A percentile compares a stretch with the other conserved stretches of the same genome.
Conservation (phyloP, 2,113 vertebrate genomes). For the Mesitornis unicolor region DNA sequence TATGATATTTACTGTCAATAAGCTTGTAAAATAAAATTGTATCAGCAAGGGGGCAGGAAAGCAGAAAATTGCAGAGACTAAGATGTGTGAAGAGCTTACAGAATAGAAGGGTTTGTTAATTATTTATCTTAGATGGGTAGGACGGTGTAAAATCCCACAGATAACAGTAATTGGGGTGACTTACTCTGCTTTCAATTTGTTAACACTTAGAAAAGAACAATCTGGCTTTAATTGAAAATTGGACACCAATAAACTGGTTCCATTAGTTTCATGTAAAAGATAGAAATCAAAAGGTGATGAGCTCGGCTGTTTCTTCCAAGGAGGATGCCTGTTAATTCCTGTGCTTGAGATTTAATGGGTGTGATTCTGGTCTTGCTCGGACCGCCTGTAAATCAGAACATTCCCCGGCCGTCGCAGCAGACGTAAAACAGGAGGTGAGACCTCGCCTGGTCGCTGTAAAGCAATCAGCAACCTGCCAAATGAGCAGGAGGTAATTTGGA, state of each 20-base stretch:
- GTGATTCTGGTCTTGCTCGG: neutral
- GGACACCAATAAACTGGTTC: conserved; percentile 54
- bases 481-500: neutral
- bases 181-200: neutral
- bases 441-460: neutral
- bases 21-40: conserved; percentile 42
- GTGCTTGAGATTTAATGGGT: neutral
- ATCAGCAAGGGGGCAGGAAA: conserved; percentile 53
- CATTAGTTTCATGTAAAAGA: conserved; percentile 6
- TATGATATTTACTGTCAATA: conserved; percentile 49
- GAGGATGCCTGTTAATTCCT: neutral
- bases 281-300: neutral
- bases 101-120: conserved; percentile 26
- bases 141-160: conserved; percentile 16
- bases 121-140: conserved; percentile 41
- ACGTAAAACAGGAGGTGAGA: neutral
- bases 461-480: neutral
- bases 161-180: conserved; percentile 54
- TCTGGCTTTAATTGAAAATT: conserved; percentile 41
- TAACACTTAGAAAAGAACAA: conserved; percentile 45
- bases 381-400: neutral
- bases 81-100: conserved; percentile 54
- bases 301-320: neutral
- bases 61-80: conserved; percentile 52
- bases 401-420: accelerated